Evolutionary conservation across 1,140 invertebrate genomes (phyloP), one percentile per base, ranked within the genome.

Genomic region (Aphaenogaster ashmeadi): DNA sequence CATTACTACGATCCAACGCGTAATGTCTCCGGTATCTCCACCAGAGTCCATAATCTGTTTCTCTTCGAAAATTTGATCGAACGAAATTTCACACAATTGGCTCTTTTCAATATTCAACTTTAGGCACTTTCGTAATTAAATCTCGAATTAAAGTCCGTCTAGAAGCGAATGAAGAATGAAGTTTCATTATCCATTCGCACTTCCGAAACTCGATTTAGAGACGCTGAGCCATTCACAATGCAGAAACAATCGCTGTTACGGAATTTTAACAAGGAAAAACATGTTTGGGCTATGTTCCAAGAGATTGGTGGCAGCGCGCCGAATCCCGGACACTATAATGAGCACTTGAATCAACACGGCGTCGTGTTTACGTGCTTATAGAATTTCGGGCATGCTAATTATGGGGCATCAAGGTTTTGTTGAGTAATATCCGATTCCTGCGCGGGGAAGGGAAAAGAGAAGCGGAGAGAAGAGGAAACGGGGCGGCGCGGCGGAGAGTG

Each of bases 371-470:
- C 18, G 18, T 36, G 27, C 47, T 60, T 33, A 60, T 38, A 38
- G n/a, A 21, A 74, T 74, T 84, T 74, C 33, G 41, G n/a, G 27
- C 18, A 41, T 13, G 50, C 44, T 62, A 54, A 60, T 75, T 67
- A 85, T 89, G 62, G 52, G 72, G 27, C 47, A 86, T 79, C 88
- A 62, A 72, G 80, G 84, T 83, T 78, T 78, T 58, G 50, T 83
- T 66, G 67, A 64, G 67, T 64, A 83, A 87, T 69, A 90, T 66
- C 79, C 44, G 36, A 87, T 74, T 71, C 15, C 15, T 50, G 62
- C n/a, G 62, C 62, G n/a, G 27, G 27, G 27, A 11, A 33, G n/a
- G 54, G 2, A 62, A 27, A 62, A 86, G 58, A 15, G 54, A n/a
- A 11, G 13, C 7, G 9, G 3, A 7, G 47, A 41, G 52, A 11